Conservation (phyloP, 1,140 invertebrate genomes). For the Pseudomyrmex sp. region DNA sequence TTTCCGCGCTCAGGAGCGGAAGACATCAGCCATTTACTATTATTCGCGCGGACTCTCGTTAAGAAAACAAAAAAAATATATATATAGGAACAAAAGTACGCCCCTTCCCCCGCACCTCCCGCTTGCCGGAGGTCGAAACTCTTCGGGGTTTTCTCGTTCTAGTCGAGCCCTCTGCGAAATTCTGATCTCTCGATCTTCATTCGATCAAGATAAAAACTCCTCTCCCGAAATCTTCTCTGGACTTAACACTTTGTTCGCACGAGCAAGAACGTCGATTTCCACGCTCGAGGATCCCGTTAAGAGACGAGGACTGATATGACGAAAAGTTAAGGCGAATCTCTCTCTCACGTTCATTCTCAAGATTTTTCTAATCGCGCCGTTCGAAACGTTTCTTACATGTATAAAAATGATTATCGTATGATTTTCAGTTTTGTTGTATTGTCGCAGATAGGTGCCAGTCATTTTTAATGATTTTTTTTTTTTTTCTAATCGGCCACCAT, state of each 20-base stretch:
- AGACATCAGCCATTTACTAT: constrained; percentile 51
- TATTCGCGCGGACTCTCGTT: constrained; percentile 44
- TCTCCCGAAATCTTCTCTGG: constrained; percentile 59
- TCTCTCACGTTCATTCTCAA: constrained; percentile 23
- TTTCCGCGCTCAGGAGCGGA: constrained; percentile 50
- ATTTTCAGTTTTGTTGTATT: constrained; percentile 11
- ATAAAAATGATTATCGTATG: constrained; percentile 22
- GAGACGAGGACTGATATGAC: constrained; percentile 45
- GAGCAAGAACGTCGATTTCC: constrained; percentile 26
- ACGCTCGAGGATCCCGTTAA: background rate
- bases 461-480: background rate
- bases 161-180: constrained; percentile 15
- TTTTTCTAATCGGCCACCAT: background rate
- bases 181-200: background rate
- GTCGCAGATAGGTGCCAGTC: constrained; percentile 28
- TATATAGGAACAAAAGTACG: constrained; percentile 68
- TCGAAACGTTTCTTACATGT: constrained; percentile 32
- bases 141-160: constrained; percentile 40
- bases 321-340: constrained; percentile 45
- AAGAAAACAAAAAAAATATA: constrained; percentile 31
- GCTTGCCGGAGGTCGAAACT: constrained; percentile 14
- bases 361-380: background rate
- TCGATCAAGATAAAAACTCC: constrained; percentile 32
- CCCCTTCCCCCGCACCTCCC: constrained; percentile 8
- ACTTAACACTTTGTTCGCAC: constrained; percentile 61